phyloP scores from a whole-genome alignment of 2,888 invertebrate genomes.

The Brenthis ino region DNA sequence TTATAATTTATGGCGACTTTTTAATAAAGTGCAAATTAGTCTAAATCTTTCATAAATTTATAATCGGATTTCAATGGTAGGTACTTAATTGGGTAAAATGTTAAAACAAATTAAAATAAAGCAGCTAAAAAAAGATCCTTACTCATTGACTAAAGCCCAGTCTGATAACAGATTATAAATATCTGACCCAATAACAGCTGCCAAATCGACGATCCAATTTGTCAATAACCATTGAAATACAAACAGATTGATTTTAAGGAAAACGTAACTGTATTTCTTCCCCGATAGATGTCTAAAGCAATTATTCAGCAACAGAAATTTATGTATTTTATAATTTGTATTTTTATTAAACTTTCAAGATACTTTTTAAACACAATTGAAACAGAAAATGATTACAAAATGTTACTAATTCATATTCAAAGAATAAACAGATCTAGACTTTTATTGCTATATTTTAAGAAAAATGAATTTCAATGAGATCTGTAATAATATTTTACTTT shows the following conservation, averaged over 20 bases:
- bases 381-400: too few relatives aligned
- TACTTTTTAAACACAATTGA: too few relatives aligned
- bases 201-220: conserved; percentile 25
- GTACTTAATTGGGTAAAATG: background rate
- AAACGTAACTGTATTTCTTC: background rate
- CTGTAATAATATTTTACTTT: too few relatives aligned
- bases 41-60: background rate
- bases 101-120: background rate
- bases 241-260: conserved; percentile 1
- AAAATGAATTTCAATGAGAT: too few relatives aligned
- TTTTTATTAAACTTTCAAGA: too few relatives aligned
- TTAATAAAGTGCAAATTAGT: background rate
- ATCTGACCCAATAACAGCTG: conserved; percentile 27
- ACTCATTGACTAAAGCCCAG: conserved; percentile 19
- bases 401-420: too few relatives aligned
- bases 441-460: too few relatives aligned
- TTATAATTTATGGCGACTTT: background rate
- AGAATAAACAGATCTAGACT: too few relatives aligned
- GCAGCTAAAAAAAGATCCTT: conserved; percentile 13
- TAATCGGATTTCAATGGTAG: background rate
- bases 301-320: too few relatives aligned
- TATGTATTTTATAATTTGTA: too few relatives aligned
- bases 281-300: too few relatives aligned
- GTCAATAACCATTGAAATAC: conserved; percentile 22
- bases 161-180: conserved; percentile 27